Percentiles rank a stretch among this genome's conserved stretches.
phyloP scores from a whole-genome alignment of 2,113 vertebrate genomes.

The Solea senegalensis region DNA sequence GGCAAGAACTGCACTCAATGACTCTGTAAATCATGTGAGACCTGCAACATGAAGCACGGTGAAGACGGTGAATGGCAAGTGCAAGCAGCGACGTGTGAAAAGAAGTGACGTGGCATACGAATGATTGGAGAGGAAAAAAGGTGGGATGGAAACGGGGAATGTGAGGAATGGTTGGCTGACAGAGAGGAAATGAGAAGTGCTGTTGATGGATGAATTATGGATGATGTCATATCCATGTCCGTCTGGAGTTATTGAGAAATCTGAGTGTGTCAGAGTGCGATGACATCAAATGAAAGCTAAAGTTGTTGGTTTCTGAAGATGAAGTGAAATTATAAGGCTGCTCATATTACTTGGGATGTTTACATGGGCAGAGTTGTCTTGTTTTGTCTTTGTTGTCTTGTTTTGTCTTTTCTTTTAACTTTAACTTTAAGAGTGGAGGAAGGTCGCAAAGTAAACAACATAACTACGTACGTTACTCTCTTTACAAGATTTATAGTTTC shows the following conservation, averaged over 20 bases:
- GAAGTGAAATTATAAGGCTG: no score
- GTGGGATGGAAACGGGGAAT: not conserved
- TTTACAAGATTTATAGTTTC: no score
- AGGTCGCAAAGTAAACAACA: no score
- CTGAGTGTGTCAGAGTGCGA: conserved; percentile 18
- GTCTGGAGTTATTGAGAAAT: conserved; percentile 52
- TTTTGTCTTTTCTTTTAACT: no score
- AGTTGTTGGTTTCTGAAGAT: not conserved
- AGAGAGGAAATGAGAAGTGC: conserved; percentile 72
- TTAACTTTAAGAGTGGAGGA: no score
- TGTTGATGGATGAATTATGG: conserved; percentile 76
- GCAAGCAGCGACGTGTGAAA: not conserved
- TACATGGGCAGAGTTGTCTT: no score
- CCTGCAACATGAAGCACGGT: not conserved
- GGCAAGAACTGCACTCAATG: conserved; percentile 8
- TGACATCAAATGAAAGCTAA: conserved; percentile 22
- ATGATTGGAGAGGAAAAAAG: conserved; percentile 1
- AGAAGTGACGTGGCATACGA: conserved; percentile 15
- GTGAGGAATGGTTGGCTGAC: conserved; percentile 55
- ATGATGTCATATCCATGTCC: conserved; percentile 68
- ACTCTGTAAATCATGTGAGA: conserved; percentile 44
- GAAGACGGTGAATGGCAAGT: conserved; percentile 5
- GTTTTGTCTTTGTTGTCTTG: no score
- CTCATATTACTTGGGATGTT: no score
- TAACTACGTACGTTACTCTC: no score